Evolutionary conservation across 2,113 vertebrate genomes (phyloP).

Genomic region (Cyphomyrus discorhynchus): DNA sequence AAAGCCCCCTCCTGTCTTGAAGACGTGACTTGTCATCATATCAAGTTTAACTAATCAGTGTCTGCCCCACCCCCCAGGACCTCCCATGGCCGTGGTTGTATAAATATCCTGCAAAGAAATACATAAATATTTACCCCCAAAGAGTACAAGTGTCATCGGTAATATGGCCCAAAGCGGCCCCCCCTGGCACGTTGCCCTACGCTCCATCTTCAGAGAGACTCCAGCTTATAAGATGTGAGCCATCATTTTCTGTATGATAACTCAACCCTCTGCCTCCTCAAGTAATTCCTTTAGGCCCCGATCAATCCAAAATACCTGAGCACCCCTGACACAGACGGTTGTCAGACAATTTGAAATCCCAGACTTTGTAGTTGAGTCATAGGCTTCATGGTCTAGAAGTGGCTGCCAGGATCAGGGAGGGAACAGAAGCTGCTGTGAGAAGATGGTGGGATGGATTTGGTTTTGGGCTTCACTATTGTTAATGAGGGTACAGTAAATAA

Average conservation of each 20-base stretch:
- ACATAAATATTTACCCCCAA: constrained; percentile 10
- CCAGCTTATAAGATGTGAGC: background rate
- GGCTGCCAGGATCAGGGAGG: background rate
- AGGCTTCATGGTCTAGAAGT: background rate
- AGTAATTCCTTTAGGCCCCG: background rate
- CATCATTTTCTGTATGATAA: background rate
- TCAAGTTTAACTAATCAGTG: background rate
- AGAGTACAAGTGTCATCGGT: background rate
- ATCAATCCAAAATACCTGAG: background rate
- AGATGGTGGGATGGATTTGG: background rate
- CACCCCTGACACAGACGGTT: background rate
- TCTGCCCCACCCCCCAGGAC: background rate
- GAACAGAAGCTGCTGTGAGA: background rate
- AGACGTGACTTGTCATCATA: background rate
- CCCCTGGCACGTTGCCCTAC: background rate
- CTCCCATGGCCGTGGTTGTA: background rate
- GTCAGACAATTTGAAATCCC: background rate
- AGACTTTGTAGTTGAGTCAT: background rate
- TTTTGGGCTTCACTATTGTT: background rate
- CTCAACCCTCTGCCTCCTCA: background rate
- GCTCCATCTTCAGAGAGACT: background rate
- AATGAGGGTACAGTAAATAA: background rate
- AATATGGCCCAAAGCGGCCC: background rate
- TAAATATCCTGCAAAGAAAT: constrained; percentile 1
- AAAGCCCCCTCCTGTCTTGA: background rate